Base-by-base conservation (phyloP, 1,140 invertebrate genomes). In the Pogonognathellus flavescens region DNA sequence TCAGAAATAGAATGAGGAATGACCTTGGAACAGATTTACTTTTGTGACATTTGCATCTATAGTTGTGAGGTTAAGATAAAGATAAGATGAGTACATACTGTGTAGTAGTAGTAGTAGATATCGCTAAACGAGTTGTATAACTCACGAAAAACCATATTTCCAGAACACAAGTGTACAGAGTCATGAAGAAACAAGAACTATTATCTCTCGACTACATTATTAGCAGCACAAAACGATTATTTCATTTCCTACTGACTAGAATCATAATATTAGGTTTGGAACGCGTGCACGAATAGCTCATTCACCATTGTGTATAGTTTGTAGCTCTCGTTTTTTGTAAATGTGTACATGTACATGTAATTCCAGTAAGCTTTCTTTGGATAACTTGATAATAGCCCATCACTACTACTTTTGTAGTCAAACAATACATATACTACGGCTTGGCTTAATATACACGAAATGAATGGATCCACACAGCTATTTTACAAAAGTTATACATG, bases 1-100 rank as follows among this genome's bases (percentile, higher is more conserved):
- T 76, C 70, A 76, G 41, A 76, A 76, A 76, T 76, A 76, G 70
- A 76, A 76, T 76, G 70, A 76, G 70, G 70, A 76, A 76, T 31
- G 70, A 76, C 70, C 70, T 76, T 76, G 70, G 70, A 76, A 76
- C 70, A 76, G 70, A 76, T 76, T 76, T 76, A 76, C 70, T 76
- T 76, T 76, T 76, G 70, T 76, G 70, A 76, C 70, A 76, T 76
- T 76, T 76, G 41, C 70, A 76, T 76, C n/a, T 31, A 76, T 76
- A 76, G 70, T 76, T 76, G 25, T 76, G 70, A 76, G 70, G 70
- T 76, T 76, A 76, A 31, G 70, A 76, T 76, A 76, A 76, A 76
- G 70, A 76, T 76, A 76, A 76, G 70, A 76, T 76, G 70, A 76
- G 70, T 76, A 49, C 22, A 72, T 25, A 41, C 31, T 41, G 6